Conservation (phyloP, 92 coral and sea anemone species). For the Zoanthus solanderi region DNA sequence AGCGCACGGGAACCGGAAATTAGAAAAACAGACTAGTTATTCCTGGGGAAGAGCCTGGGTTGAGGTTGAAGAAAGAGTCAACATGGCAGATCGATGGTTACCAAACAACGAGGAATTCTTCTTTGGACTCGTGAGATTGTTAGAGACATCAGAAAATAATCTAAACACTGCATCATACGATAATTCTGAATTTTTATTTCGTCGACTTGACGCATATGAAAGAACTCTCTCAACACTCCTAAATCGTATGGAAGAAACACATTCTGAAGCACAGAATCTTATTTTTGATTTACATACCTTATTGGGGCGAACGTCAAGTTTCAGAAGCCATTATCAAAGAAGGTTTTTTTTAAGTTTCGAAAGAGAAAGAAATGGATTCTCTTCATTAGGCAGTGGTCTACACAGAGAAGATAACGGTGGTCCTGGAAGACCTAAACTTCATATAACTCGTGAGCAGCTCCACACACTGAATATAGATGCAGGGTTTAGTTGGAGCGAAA, state of each 20-base stretch:
- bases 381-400: constrained; percentile 4
- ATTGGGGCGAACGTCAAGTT: constrained; percentile 44
- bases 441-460: constrained; percentile 54
- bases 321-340: constrained; percentile 53
- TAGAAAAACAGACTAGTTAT: not conserved
- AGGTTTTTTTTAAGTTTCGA: constrained; percentile 47
- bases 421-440: constrained; percentile 33
- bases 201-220: constrained; percentile 63
- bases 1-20: constrained; percentile 1
- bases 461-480: constrained; percentile 42
- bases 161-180: constrained; percentile 53
- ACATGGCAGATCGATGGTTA: constrained; percentile 63
- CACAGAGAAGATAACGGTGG: constrained; percentile 1
- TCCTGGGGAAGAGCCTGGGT: not conserved
- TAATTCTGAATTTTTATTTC: constrained; percentile 59
- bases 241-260: constrained; percentile 22
- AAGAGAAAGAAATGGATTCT: constrained; percentile 36
- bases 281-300: constrained; percentile 27
- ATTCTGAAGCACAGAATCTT: constrained; percentile 35
- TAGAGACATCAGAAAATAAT: constrained; percentile 58
- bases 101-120: constrained; percentile 64
- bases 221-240: constrained; percentile 61
- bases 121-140: constrained; percentile 44
- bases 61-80: not conserved
- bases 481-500: constrained; percentile 60